A percentile compares a stretch with the other conserved stretches of the same genome.
Conservation (phyloP, 2,113 vertebrate species). For the Corvus cornix region DNA sequence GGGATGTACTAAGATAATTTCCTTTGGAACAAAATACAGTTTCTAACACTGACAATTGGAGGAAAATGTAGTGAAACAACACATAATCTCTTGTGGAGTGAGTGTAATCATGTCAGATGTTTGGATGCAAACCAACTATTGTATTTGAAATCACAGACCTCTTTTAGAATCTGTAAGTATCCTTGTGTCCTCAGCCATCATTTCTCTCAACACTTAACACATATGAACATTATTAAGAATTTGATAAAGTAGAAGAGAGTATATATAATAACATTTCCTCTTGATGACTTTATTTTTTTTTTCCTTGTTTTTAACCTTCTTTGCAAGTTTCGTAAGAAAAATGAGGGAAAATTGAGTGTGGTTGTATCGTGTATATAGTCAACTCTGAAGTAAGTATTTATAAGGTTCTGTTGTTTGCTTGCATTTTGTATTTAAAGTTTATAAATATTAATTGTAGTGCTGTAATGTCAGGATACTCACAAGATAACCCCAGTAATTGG, state of each 20-base stretch:
- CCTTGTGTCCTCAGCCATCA: neutral
- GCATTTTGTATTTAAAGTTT: neutral
- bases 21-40: constrained; percentile 66
- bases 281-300: neutral
- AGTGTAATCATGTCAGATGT: constrained; percentile 51
- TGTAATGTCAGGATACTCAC: neutral
- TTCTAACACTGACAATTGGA: constrained; percentile 75
- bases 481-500: neutral
- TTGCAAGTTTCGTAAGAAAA: neutral
- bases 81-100: constrained; percentile 36
- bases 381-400: neutral
- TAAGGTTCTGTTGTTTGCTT: neutral
- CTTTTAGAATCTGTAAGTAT: neutral
- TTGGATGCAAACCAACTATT: constrained; percentile 67
- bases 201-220: neutral
- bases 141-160: constrained; percentile 31
- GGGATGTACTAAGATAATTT: constrained; percentile 57
- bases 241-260: neutral
- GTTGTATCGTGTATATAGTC: neutral
- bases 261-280: neutral
- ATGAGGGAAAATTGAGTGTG: neutral
- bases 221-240: neutral
- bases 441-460: neutral
- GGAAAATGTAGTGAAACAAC: constrained; percentile 73
- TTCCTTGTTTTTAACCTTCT: neutral